These are phyloP conservation scores for Regulus satrapa DNA, from an alignment of 2,113 vertebrate genomes.

Conservation along the genomic window DNA sequence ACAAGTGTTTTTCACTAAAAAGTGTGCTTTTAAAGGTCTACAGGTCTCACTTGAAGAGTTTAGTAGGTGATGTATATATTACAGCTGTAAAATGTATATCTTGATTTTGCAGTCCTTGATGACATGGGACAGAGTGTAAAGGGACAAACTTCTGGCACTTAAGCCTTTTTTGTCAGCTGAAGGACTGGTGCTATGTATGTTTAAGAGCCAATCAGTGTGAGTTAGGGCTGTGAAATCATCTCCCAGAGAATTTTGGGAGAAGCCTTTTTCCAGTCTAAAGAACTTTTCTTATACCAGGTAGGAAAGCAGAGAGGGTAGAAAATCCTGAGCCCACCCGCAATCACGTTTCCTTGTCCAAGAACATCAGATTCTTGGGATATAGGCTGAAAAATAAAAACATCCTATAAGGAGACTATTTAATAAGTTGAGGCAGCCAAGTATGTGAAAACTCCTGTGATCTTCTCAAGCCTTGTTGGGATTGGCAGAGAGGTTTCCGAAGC, in stretches of 20 bases:
- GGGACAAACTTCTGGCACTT: background rate
- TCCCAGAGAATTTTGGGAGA: background rate
- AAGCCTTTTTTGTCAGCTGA: background rate
- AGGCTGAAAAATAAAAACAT: slow-evolving; percentile 73
- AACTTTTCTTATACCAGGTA: slow-evolving; percentile 11
- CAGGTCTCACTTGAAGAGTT: background rate
- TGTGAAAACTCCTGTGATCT: slow-evolving; percentile 61
- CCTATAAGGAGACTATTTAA: slow-evolving; percentile 68
- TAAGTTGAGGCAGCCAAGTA: slow-evolving; percentile 57
- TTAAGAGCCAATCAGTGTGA: background rate
- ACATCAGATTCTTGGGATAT: slow-evolving; percentile 68
- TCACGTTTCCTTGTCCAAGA: slow-evolving; percentile 65
- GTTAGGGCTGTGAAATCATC: background rate
- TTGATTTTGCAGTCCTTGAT: background rate
- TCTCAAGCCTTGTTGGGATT: slow-evolving; percentile 55
- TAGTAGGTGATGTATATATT: background rate
- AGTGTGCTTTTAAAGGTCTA: background rate
- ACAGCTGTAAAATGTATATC: background rate
- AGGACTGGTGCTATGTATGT: background rate
- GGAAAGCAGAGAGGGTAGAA: background rate
- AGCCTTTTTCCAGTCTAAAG: background rate
- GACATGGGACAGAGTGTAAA: background rate
- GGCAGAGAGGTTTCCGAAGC: slow-evolving; percentile 54
- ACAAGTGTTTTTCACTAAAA: background rate
- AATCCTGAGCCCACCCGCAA: slow-evolving; percentile 55